Base-by-base conservation (phyloP, 2,888 invertebrate species). In the Strigamia maritima region DNA sequence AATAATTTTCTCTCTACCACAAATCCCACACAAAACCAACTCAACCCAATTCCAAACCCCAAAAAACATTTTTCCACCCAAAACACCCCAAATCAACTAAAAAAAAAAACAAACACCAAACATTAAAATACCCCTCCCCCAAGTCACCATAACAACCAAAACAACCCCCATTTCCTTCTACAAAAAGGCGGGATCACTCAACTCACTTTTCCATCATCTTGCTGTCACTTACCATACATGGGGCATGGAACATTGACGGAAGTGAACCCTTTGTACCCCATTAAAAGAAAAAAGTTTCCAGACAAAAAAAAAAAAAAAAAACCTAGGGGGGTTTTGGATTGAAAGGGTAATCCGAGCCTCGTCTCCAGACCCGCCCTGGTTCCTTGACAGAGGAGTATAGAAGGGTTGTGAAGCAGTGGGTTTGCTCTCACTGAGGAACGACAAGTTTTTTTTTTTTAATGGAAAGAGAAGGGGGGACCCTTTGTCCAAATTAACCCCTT, bases 191-290 rank as follows among this genome's bases (percentile, higher is more conserved):
- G 28, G 2, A 26, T 16, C 65, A 26, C 26, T 28, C 65, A n/a
- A 65, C 65, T 65, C 65, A 65, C 28, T 65, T 65, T 65, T 65
- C 65, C 65, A 65, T 65, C 65, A 65, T 28, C 65, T 26, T 65
- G 28, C 65, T 65, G 65, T 65, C 65, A 65, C 16, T 65, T 26
- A 26, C 12, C 8, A 12, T 6, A 60, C 8, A 60, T 24, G 16
- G 16, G 26, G 26, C 3, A 10, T 14, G 65, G 65, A 26, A 16
- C 24, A 65, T 26, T 65, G 65, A 65, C 65, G 26, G 65, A 65
- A 65, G 65, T 65, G 65, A 65, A 65, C 65, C 65, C 65, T 65
- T 65, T 65, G 65, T 65, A 26, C 26, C 24, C 65, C 22, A 28
- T 65, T 31, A 31, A 31, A 31, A 31, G 7, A 31, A 31, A 31